These are phyloP conservation scores for Phoxinus phoxinus DNA, from an alignment of 2,113 vertebrate genomes.

Conservation along the genomic window DNA sequence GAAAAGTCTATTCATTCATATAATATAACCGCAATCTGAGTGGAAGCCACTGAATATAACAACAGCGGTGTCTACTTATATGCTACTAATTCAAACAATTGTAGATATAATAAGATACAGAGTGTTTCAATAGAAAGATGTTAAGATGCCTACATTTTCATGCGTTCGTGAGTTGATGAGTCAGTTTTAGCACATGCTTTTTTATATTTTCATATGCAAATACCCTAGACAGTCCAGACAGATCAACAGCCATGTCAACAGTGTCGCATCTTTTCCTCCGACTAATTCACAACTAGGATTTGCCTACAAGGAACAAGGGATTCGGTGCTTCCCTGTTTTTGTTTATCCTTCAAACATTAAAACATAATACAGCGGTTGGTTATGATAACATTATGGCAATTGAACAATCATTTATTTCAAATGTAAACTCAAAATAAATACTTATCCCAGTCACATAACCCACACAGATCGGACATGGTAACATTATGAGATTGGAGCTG, in stretches of 20 bases:
- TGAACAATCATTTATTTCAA: background rate
- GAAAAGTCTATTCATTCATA: background rate
- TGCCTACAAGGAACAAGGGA: background rate
- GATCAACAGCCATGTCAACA: background rate
- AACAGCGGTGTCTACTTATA: background rate
- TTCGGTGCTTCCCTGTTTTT: background rate
- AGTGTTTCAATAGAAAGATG: background rate
- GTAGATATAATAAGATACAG: background rate
- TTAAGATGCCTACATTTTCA: background rate
- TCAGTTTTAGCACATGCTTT: background rate
- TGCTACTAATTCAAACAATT: background rate
- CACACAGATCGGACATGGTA: slow-evolving; percentile 37
- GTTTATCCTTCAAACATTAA: background rate
- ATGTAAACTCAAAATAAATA: background rate
- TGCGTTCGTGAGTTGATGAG: background rate
- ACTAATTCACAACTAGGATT: background rate
- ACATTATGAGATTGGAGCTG: slow-evolving; percentile 49
- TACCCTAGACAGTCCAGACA: background rate
- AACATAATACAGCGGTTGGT: background rate
- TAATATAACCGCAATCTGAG: background rate
- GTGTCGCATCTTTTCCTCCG: background rate
- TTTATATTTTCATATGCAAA: slow-evolving; percentile 8
- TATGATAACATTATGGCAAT: background rate
- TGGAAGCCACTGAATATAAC: background rate
- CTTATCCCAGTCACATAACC: background rate